Base-by-base conservation (phyloP, 2,888 invertebrate genomes). In the Melanostoma mellinum region DNA sequence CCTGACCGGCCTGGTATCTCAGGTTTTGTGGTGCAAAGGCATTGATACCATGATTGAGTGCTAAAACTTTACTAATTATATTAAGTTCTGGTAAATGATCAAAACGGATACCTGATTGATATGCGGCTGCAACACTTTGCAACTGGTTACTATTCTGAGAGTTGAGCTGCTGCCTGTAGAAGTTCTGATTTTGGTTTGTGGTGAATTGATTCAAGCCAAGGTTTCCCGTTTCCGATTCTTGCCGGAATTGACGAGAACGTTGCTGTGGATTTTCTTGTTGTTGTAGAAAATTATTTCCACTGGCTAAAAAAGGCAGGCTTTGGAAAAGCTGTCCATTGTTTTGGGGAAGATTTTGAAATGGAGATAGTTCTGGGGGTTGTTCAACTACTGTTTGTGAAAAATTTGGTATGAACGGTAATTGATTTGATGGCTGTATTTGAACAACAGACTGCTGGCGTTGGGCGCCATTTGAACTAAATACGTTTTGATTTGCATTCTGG, bases 21-120 rank as follows among this genome's bases (percentile, higher is more conserved):
- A 88, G 87, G 85, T 89, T 88, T 88, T 90, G 90, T 87, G 87
- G 88, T 86, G 93, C 88, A 86, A 89, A 91, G 85, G 90, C 88
- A 86, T 88, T 89, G n/a, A 95, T 92, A 58, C 95, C 95, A 87
- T 96, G 96, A 90, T 96, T 96, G 71, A 96, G 91, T 6, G 96
- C 95, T 87, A 96, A 91, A 78, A 96, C 95, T 92, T 96, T 96
- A 55, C 95, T 94, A 42, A 96, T 95, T 87, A 96, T 95, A 89
- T 95, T 96, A 63, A 96, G 92, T 90, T 96, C 96, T 89, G 96
- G 96, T 73, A 94, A 93, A 84, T 90, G 89, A 87, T 88, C 89
- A 80, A 75, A 67, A 10, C 63, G 69, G 60, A 86, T 92, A 42
- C 95, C 95, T 60, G 94, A 94, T 89, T 95, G 94, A 61, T 88